Evolutionary conservation across 2,888 invertebrate species (phyloP), one percentile per base, ranked within the genome.

Genomic region (Lasioglossum pauxillum): DNA sequence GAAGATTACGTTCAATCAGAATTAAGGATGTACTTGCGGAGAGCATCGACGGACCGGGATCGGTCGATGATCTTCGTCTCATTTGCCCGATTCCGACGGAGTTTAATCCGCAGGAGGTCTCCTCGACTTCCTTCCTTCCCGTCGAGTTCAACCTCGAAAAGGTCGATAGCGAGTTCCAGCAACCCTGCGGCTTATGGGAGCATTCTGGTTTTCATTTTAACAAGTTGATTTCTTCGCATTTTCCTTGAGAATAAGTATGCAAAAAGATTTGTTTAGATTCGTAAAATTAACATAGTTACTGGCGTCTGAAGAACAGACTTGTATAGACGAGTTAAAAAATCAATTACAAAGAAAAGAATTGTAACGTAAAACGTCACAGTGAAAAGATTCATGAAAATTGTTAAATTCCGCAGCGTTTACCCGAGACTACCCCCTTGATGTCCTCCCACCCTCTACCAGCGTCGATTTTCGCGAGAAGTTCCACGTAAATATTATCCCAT

Each of bases 1-100:
- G 72, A 85, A 89, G 87, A 89, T 89, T 87, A 80, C 90, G 85
- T 91, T 89, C 89, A 90, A 90, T 91, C 90, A 85, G 89, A 91
- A 91, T 91, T 90, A 91, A 91, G 82, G 84, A 80, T 84, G 83
- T 80, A 84, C 83, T 88, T 80, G 86, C 19, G 81, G 82, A 38
- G 23, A 41, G 73, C 84, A 82, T 88, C 83, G 84, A 82, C 86
- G 73, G 74, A 67, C 60, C 77, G 31, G 35, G 69, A 78, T 73
- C 71, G 79, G 82, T 78, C 85, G 83, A 83, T 73, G 83, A 86
- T 87, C 83, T 81, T 80, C 78, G 84, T 86, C 84, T 90, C 90
- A 86, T 90, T 90, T 87, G 77, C 80, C 76, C 86, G 85, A 84
- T 75, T 78, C 41, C 80, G 78, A 80, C 77, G 41, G 78, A 87